Conservation (phyloP, 2,797 vertebrate genomes). For the Lacerta agilis region DNA sequence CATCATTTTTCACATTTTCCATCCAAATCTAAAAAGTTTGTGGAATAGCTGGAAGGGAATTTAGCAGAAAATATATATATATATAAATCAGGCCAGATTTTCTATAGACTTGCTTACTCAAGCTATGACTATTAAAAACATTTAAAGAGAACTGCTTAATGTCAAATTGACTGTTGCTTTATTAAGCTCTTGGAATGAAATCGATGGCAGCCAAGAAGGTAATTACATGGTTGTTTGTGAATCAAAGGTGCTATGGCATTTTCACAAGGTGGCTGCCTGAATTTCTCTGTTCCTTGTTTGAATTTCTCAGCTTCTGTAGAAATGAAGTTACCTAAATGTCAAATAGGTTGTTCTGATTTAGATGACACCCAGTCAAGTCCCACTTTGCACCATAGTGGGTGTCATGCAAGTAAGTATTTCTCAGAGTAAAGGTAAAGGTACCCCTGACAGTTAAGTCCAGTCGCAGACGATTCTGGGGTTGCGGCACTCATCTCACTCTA, state of each 20-base stretch:
- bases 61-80: too few species aligned
- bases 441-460: too few species aligned
- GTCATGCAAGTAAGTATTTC: too few species aligned
- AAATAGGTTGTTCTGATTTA: neutral
- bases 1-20: too few species aligned
- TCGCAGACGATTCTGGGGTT: too few species aligned
- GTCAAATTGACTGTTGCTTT: neutral
- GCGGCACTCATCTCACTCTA: too few species aligned
- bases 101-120: neutral
- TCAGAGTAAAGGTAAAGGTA: too few species aligned
- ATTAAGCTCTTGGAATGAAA: neutral
- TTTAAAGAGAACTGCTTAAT: neutral
- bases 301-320: neutral
- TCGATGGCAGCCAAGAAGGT: neutral
- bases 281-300: constrained; percentile 5
- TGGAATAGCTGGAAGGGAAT: too few species aligned
- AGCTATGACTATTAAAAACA: neutral
- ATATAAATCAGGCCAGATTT: neutral
- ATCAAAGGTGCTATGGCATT: neutral
- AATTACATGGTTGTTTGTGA: neutral
- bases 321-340: neutral
- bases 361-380: fast-evolving
- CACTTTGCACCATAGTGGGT: neutral
- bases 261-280: neutral
- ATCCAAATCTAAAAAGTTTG: too few species aligned